Base-by-base conservation (phyloP, 2,888 invertebrate species). In the Ophion obscuratus region DNA sequence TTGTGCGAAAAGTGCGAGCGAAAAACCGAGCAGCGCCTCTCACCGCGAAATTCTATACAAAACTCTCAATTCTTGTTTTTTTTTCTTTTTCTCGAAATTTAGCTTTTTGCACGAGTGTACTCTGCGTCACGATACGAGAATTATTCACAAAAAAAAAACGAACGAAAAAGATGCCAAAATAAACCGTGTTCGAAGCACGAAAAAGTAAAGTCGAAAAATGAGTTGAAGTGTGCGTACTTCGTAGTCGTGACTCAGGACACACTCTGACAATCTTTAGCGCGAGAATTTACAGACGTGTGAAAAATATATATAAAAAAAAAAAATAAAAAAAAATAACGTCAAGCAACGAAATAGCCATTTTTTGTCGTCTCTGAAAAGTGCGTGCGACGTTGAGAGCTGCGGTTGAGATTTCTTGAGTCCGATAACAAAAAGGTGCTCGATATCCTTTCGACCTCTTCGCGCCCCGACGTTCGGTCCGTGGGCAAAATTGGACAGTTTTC, bases 1-100 rank as follows among this genome's bases (percentile, higher is more conserved):
- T 82, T 84, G 78, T 89, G 88, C 89, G 85, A 83, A 87, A 89
- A 84, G 87, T 81, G 88, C 66, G 67, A 67, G 86, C 81, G 61
- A 81, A 76, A 81, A 73, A 74, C 86, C 47, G 62, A 86, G 77
- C 73, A 83, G 67, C 76, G 27, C 24, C 61, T 64, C 47, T 75
- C 74, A 77, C n/a, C 36, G 31, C 17, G 1, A 27, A 64, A 62
- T 64, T 75, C 62, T 7, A 47, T 47, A 27, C 5, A 17, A 47
- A 53, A 47, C 31, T 47, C 44, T 10, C 7, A n/a, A 11, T 77
- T 67, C 14, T 47, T 27, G 10, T 71, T 27, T 71, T n/a, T 53
- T n/a, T 53, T 77, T 53, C 0, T 27, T 64, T 20, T 62, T 57
- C 53, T 24, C 2, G 11, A 67, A 62, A 59, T 2, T 44, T 14